Evolutionary conservation across 2,113 vertebrate species (phyloP), one percentile per base, ranked within the genome.

Genomic region (Vulpes lagopus): DNA sequence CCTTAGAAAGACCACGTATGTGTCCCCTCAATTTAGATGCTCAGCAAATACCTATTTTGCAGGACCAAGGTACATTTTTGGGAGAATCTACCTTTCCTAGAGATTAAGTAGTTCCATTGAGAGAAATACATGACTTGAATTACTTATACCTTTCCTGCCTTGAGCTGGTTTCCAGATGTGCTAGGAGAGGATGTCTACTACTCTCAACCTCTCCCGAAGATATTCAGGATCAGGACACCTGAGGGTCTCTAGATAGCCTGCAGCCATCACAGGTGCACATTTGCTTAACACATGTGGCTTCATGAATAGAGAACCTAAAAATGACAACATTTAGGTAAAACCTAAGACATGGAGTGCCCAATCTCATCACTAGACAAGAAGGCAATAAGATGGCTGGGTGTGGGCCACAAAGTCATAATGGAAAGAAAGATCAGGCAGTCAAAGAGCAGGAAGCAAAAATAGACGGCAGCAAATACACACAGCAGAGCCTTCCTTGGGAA

Each of bases 231-330:
- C 49, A 69, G 78, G 49, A 74, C 30, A 85, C 65, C 81, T 8
- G 11, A 57, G 73, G 27, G 55, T 80, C 57, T 91, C 85, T 60
- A 32, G 11, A 38, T 27, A 87, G 35, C 27, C 83, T 82, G 43
- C 27, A 88, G 11, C 53, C 69, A 38, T 73, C 64, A 7, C 8
- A 15, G 49, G 60, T 78, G 78, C 53, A 49, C 83, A 80, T 88
- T 85, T 92, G 78, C 59, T 73, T 49, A 84, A 35, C 81, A 80
- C 32, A 7, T 14, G 55, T 91, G 93, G 30, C 62, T 96, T 91
- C 15, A 0, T 81, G 71, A 96, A 91, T 57, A 64, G 23, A 69
- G 4, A 83, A 73, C 12, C 79, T 71, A 20, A 59, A 74, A 83
- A 32, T 16, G 35, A 82, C 55, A 71, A 76, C 23, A 51, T 30